These are phyloP conservation scores for Pandemis heparana DNA, from an alignment of 2,888 invertebrate species.

Conservation along the genomic window DNA sequence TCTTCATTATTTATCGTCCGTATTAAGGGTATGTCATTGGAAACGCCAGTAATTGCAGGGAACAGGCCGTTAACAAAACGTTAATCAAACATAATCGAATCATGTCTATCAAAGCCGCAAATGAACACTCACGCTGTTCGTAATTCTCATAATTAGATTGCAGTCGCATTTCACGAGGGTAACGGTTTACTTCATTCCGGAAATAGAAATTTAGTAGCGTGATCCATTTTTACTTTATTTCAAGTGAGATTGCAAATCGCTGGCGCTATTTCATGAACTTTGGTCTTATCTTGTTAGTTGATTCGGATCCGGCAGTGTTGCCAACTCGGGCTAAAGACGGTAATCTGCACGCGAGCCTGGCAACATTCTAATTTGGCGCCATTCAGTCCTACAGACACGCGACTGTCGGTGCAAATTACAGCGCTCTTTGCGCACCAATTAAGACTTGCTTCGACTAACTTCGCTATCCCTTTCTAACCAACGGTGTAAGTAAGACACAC, in stretches of 20 bases:
- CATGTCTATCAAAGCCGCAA: constrained; percentile 9
- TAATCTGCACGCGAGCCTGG: constrained; percentile 28
- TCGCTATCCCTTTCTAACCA: not conserved
- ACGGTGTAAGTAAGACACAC: not conserved
- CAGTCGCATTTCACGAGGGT: constrained; percentile 8
- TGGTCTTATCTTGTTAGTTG: constrained; percentile 24
- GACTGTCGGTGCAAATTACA: constrained; percentile 29
- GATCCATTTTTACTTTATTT: constrained; percentile 5
- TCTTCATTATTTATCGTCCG: no score
- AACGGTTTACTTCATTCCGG: not conserved
- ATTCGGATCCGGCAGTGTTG: constrained; percentile 12
- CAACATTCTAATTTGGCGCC: constrained; percentile 33
- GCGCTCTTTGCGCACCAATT: constrained; percentile 2
- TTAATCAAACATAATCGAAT: constrained; percentile 13
- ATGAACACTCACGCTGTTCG: not conserved
- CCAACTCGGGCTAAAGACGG: constrained; percentile 21
- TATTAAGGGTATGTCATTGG: not conserved
- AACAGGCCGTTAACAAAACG: no score
- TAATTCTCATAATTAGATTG: constrained; percentile 6
- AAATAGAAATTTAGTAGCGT: constrained; percentile 5
- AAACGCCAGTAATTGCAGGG: not conserved
- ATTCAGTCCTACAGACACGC: constrained; percentile 27
- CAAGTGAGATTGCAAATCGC: constrained; percentile 6
- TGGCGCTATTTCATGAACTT: constrained; percentile 10
- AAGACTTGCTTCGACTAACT: not conserved